A percentile compares a stretch with the other conserved stretches of the same genome.
These are phyloP conservation scores for Drosophila mercatorum DNA, from an alignment of 2,888 invertebrate species.

Conservation along the genomic window DNA sequence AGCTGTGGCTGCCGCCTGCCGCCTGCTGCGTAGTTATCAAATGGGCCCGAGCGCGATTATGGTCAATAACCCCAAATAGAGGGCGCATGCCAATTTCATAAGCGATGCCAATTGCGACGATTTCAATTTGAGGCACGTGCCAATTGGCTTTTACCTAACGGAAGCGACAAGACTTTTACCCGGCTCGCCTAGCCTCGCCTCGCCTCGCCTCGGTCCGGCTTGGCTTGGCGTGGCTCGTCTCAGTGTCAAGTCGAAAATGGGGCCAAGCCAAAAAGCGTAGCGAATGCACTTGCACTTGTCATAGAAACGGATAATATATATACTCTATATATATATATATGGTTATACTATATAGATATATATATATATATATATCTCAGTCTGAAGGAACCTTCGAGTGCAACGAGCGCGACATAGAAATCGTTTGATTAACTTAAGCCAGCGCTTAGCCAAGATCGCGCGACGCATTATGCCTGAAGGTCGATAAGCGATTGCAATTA, in stretches of 20 bases:
- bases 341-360: neutral
- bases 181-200: neutral
- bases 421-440: slow-evolving; percentile 57
- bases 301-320: neutral
- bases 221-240: neutral
- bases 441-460: slow-evolving; percentile 54
- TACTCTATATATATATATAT: neutral
- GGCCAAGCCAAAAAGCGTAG: slow-evolving; percentile 22
- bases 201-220: neutral
- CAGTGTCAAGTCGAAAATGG: slow-evolving; percentile 61
- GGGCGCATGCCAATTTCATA: slow-evolving; percentile 56
- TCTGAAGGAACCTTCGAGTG: slow-evolving; percentile 49
- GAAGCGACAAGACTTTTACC: slow-evolving; percentile 58
- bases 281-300: slow-evolving; percentile 36
- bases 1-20: slow-evolving; percentile 19
- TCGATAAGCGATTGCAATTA: slow-evolving; percentile 37
- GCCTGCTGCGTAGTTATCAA: slow-evolving; percentile 40
- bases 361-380: neutral
- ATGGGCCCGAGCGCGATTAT: slow-evolving; percentile 57
- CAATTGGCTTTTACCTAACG: slow-evolving; percentile 63
- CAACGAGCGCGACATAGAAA: slow-evolving; percentile 67
- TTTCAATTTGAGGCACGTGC: slow-evolving; percentile 45
- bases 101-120: slow-evolving; percentile 38
- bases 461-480: slow-evolving; percentile 68
- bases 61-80: slow-evolving; percentile 78